phyloP scores from a whole-genome alignment of 2,888 invertebrate species.

The Tethea ocularis region DNA sequence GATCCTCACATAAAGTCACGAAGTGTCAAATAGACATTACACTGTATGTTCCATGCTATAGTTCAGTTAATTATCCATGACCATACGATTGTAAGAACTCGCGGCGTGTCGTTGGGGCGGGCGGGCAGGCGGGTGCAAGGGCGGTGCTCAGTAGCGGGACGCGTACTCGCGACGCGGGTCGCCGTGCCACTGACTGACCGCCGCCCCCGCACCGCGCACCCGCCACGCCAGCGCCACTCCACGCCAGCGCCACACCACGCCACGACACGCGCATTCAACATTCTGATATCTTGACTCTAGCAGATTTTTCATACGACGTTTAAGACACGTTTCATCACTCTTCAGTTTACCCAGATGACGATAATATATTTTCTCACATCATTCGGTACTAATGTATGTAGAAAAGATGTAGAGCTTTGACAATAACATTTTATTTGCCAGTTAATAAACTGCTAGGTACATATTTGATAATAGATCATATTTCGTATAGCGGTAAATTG shows the following conservation, averaged over 20 bases:
- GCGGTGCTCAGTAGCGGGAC: constrained; percentile 30
- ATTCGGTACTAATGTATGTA: not conserved
- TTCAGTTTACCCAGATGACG: not conserved
- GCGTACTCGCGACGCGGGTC: constrained; percentile 66
- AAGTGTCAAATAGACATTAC: constrained; percentile 41
- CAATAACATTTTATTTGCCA: not conserved
- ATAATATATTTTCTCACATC: not conserved
- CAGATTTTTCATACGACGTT: constrained; percentile 6
- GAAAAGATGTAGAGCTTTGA: not conserved
- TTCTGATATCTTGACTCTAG: constrained; percentile 28
- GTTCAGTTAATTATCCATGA: constrained; percentile 35
- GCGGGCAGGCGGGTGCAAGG: constrained; percentile 38
- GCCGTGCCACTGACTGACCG: constrained; percentile 65
- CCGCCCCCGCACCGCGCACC: constrained; percentile 41
- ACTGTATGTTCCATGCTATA: constrained; percentile 41
- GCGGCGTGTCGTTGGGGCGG: constrained; percentile 29
- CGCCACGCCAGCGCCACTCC: constrained; percentile 46
- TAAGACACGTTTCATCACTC: constrained; percentile 2
- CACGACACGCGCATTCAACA: constrained; percentile 51
- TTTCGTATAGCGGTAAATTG: not conserved
- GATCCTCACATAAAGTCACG: constrained; percentile 30
- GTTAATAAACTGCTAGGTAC: not conserved
- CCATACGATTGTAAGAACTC: constrained; percentile 27
- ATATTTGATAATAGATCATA: not conserved
- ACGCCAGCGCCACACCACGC: constrained; percentile 42